Conservation (phyloP, 1,140 invertebrate species). For the Manduca sexta region DNA sequence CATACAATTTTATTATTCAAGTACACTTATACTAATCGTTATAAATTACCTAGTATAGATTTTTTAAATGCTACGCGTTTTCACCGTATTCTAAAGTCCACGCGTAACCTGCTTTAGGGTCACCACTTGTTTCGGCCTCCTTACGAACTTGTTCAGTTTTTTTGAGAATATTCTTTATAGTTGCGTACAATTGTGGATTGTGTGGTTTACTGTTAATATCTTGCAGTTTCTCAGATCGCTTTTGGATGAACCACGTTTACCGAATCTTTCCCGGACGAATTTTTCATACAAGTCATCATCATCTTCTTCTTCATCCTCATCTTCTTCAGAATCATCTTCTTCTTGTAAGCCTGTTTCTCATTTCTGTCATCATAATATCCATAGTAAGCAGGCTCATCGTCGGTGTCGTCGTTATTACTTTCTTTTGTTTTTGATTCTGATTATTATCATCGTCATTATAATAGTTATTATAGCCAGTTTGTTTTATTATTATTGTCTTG, state of each 20-base stretch:
- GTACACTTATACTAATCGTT: too few relatives aligned
- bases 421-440: conserved; percentile 8
- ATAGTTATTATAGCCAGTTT: conserved; percentile 26
- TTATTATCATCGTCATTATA: not conserved
- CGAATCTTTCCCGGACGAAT: conserved; percentile 60
- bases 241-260: conserved; percentile 40
- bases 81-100: conserved; percentile 73
- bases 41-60: too few relatives aligned
- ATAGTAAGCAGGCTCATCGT: conserved; percentile 19
- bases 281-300: conserved; percentile 61
- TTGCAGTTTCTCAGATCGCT: conserved; percentile 43
- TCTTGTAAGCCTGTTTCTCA: conserved; percentile 25
- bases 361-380: conserved; percentile 23
- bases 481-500: conserved; percentile 19
- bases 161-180: conserved; percentile 50
- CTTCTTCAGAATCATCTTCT: conserved; percentile 27
- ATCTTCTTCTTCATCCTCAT: conserved; percentile 31
- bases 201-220: conserved; percentile 16
- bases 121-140: conserved; percentile 47
- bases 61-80: conserved; percentile 26
- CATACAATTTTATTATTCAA: too few relatives aligned
- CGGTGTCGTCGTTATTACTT: conserved; percentile 11
- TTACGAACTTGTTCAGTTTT: conserved; percentile 53
- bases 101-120: conserved; percentile 65
- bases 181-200: conserved; percentile 45